Percentiles rank a stretch among this genome's conserved stretches.
Evolutionary conservation across 64 coral and sea anemone genomes (phyloP).

Genomic region (Actinia equina): DNA sequence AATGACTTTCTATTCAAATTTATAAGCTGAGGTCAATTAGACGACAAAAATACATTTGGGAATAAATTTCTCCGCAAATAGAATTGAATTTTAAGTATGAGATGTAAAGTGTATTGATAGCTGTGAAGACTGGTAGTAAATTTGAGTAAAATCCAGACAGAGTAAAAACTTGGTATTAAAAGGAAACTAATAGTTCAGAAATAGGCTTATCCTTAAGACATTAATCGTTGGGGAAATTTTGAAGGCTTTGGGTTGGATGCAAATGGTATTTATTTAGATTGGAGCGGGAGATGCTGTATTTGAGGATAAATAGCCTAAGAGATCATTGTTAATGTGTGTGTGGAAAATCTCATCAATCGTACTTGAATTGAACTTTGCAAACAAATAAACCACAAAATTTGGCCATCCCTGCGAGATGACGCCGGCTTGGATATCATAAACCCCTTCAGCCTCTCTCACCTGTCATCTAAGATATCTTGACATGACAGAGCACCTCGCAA

Average conservation of each 20-base stretch:
- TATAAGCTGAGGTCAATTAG: not conserved
- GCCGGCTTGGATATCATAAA: not conserved
- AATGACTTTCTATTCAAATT: not conserved
- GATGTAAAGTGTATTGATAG: not conserved
- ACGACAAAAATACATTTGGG: too few species aligned
- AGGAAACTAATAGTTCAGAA: too few species aligned
- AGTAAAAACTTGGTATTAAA: too few species aligned
- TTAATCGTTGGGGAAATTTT: too few species aligned
- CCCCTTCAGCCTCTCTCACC: slow-evolving; percentile 40
- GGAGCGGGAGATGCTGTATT: too few species aligned
- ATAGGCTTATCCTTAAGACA: too few species aligned
- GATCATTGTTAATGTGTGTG: not conserved
- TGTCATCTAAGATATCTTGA: slow-evolving; percentile 81
- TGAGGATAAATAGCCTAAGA: not conserved
- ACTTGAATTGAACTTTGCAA: not conserved
- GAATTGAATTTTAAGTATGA: not conserved
- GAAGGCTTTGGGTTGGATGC: too few species aligned
- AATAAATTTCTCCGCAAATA: not conserved
- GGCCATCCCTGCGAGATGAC: not conserved
- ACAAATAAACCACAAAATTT: slow-evolving; percentile 5
- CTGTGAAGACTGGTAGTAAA: too few species aligned
- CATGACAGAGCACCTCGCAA: slow-evolving; percentile 66
- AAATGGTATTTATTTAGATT: too few species aligned
- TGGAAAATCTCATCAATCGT: not conserved
- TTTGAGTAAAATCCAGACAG: too few species aligned